Conservation (phyloP, 2,113 vertebrate genomes). For the Centropus unirufus region DNA sequence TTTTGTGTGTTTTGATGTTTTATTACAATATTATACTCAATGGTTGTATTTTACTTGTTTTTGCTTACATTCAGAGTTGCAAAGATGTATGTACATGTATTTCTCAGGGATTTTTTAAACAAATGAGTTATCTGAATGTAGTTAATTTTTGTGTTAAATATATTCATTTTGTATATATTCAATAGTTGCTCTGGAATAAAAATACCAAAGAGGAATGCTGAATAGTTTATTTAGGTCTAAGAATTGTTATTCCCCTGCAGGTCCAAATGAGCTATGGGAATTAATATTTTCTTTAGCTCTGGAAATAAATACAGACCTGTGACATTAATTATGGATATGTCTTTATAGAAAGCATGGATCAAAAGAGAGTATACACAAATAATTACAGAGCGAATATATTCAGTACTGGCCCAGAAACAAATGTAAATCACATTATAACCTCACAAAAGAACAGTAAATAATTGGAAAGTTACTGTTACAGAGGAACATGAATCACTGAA, state of each 20-base stretch:
- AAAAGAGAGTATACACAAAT: slow-evolving; percentile 31
- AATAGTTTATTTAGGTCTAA: slow-evolving; percentile 6
- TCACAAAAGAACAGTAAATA: not conserved
- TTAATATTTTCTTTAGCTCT: slow-evolving; percentile 25
- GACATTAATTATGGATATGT: slow-evolving; percentile 42
- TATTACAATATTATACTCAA: slow-evolving; percentile 22
- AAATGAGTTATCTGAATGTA: not conserved
- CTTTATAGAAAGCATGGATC: slow-evolving; percentile 17
- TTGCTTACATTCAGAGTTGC: not conserved
- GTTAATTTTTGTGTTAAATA: slow-evolving; percentile 2
- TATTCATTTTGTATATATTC: not conserved
- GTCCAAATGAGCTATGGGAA: slow-evolving; percentile 21
- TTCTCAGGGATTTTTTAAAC: slow-evolving; percentile 18
- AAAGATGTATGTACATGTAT: not conserved
- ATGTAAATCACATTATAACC: not conserved
- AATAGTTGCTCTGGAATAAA: not conserved
- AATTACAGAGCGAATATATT: slow-evolving; percentile 31
- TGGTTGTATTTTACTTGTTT: not conserved
- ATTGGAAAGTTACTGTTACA: not conserved
- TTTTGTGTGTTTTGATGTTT: slow-evolving; percentile 49
- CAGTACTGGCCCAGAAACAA: slow-evolving; percentile 6
- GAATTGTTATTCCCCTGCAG: not conserved
- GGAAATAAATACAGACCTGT: slow-evolving; percentile 22
- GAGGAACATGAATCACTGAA: not conserved
- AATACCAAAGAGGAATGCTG: not conserved